Percentiles rank a stretch among this genome's conserved stretches.
Evolutionary conservation across 2,797 vertebrate genomes (phyloP).

Genomic region (Chelonia mydas): DNA sequence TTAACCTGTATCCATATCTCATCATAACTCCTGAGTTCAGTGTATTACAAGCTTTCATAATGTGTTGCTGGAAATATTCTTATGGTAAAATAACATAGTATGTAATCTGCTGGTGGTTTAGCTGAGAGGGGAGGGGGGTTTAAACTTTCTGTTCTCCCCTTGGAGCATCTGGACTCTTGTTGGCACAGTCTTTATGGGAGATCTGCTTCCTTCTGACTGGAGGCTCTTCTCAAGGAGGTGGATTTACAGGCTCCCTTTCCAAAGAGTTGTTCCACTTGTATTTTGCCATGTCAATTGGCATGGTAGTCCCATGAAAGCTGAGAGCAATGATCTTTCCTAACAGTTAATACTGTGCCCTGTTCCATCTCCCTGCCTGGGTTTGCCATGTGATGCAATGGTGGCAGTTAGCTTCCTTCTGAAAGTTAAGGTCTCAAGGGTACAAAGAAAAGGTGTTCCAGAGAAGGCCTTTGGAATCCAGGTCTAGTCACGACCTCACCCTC

Average conservation of each 20-base stretch:
- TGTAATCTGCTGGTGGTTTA: too few species aligned
- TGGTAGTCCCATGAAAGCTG: neutral
- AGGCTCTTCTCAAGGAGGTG: neutral
- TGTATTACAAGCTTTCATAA: too few species aligned
- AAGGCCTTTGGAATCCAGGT: too few species aligned
- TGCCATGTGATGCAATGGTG: too few species aligned
- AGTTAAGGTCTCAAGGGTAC: neutral
- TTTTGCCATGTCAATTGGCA: neutral
- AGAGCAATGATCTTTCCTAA: neutral
- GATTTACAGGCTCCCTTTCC: neutral
- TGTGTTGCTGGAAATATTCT: too few species aligned
- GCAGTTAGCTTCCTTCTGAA: neutral
- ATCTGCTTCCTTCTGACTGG: neutral
- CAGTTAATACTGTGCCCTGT: neutral
- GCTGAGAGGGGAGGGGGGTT: too few species aligned
- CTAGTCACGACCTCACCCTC: too few species aligned
- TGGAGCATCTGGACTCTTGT: too few species aligned
- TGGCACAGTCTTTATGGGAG: neutral
- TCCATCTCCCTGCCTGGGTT: neutral
- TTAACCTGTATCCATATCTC: too few species aligned
- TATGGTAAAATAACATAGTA: too few species aligned
- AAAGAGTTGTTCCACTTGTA: neutral
- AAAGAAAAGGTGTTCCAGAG: neutral
- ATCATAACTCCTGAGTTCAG: too few species aligned
- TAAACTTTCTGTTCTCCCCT: too few species aligned